A percentile compares a stretch with the other conserved stretches of the same genome.
Evolutionary conservation across 2,797 vertebrate genomes (phyloP).

Genomic region (Xiphophorus birchmanni): DNA sequence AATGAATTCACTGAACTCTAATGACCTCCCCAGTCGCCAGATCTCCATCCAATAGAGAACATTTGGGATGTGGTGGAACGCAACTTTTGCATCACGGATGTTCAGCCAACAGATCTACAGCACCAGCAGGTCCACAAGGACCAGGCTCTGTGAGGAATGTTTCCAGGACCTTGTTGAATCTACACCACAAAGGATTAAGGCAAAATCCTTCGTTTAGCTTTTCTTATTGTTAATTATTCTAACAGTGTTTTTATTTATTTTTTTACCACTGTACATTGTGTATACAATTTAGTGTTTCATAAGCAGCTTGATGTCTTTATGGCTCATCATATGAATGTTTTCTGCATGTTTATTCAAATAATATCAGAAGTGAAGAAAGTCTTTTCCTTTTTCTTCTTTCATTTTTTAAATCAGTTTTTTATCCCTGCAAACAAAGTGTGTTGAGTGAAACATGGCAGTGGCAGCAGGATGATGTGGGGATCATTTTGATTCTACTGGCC

Average conservation of each 20-base stretch:
- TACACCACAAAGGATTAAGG: too few relatives aligned
- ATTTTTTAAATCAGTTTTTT: not conserved
- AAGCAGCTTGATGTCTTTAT: constrained; percentile 8
- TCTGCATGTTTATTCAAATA: not conserved
- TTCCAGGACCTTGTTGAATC: too few relatives aligned
- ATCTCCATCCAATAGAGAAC: too few relatives aligned
- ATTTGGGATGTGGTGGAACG: too few relatives aligned
- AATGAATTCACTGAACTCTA: too few relatives aligned
- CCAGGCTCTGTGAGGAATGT: too few relatives aligned
- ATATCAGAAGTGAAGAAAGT: constrained; percentile 6
- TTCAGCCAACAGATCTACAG: too few relatives aligned
- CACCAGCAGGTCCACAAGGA: too few relatives aligned
- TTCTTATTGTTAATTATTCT: constrained; percentile 9
- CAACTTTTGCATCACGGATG: too few relatives aligned
- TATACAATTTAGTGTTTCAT: constrained; percentile 40
- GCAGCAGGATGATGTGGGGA: not conserved
- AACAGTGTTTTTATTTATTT: constrained; percentile 6
- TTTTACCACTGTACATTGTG: constrained; percentile 60
- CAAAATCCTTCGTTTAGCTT: not conserved
- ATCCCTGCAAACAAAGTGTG: not conserved
- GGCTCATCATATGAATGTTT: constrained; percentile 22
- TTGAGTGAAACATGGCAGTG: not conserved
- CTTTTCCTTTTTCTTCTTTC: not conserved
- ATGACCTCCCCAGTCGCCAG: too few relatives aligned
- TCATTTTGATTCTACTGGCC: not conserved